Conservation (phyloP, 2,888 invertebrate species). For the Ischnus inquisitorius region DNA sequence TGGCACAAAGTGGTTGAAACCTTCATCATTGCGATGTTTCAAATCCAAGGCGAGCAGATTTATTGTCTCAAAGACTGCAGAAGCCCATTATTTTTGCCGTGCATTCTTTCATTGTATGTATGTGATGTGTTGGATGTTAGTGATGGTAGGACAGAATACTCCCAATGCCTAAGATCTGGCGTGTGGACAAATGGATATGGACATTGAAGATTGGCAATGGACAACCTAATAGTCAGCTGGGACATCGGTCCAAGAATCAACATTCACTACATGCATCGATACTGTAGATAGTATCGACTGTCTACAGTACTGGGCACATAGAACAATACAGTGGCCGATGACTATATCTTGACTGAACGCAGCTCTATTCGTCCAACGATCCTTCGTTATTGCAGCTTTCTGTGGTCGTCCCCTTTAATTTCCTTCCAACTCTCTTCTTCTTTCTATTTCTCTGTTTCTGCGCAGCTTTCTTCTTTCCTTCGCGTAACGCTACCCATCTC, state of each 20-base stretch:
- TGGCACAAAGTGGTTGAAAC: constrained; percentile 4
- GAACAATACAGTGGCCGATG: background rate
- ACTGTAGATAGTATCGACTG: background rate
- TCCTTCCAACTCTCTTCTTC: background rate
- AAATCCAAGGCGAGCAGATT: background rate
- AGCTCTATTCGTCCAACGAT: background rate
- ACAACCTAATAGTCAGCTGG: background rate
- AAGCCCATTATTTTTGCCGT: too few relatives aligned
- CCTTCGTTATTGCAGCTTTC: background rate
- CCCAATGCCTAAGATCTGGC: background rate
- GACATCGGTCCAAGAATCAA: background rate
- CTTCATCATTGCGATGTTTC: background rate
- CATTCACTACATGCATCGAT: background rate
- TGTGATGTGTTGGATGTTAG: too few relatives aligned
- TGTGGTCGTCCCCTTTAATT: constrained; percentile 9
- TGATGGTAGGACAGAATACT: too few relatives aligned
- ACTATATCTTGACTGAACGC: background rate
- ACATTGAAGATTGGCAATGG: too few relatives aligned
- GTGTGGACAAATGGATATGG: too few relatives aligned
- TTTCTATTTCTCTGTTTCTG: background rate
- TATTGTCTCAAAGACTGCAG: background rate
- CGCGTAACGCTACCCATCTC: constrained; percentile 17
- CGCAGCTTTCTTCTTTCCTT: background rate
- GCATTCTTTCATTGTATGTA: too few relatives aligned
- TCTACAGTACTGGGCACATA: background rate